phyloP scores from a whole-genome alignment of 2,797 vertebrate genomes.

The Cossypha dichroa region DNA sequence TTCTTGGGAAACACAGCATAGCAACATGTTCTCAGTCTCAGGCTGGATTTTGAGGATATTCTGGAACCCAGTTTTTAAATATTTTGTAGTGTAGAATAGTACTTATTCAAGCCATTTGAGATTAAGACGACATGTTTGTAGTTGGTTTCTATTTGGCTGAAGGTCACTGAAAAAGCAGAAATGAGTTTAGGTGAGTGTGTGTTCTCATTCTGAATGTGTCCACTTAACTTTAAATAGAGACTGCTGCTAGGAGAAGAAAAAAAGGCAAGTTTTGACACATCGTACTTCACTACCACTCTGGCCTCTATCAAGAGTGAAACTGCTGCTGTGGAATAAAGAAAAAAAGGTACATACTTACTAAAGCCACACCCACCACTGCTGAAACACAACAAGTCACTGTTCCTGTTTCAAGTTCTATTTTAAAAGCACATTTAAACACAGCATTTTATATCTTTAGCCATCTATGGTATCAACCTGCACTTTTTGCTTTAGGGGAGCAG shows the following conservation, averaged over 20 bases:
- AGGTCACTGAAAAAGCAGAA: background rate
- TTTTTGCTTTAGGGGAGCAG: background rate
- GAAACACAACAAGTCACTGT: background rate
- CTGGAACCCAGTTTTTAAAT: background rate
- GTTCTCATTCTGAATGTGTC: background rate
- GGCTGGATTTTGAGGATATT: background rate
- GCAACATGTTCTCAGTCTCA: background rate
- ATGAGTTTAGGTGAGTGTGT: background rate
- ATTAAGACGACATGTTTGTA: background rate
- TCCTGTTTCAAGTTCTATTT: background rate
- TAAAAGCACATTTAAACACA: background rate
- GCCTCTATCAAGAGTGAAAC: background rate
- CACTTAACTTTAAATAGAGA: background rate
- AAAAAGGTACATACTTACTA: background rate
- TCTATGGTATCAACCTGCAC: background rate
- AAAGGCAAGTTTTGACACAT: background rate
- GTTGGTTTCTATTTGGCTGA: background rate
- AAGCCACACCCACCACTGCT: background rate
- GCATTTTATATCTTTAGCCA: background rate
- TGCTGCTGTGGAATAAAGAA: background rate
- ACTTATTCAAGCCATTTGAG: background rate
- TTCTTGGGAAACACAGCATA: background rate
- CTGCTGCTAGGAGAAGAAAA: background rate
- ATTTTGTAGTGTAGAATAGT: background rate
- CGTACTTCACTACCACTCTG: fast-evolving